Base-by-base conservation (phyloP, 23 tunicate species). In the Trididemnum miniatum region DNA sequence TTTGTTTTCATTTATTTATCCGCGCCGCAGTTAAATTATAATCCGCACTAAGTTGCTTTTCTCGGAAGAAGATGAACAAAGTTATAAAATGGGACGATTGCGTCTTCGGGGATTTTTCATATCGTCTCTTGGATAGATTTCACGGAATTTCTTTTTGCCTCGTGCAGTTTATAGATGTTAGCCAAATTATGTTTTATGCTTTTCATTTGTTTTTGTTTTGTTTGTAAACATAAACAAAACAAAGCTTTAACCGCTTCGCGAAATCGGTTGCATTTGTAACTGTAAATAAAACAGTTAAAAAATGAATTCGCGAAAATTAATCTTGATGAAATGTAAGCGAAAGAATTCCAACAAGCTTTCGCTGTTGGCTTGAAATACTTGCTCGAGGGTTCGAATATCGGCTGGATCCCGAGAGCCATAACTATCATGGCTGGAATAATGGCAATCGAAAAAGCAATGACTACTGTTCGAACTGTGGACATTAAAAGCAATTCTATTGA, bases 261-360 rank as follows among this genome's bases (percentile, higher is more conserved):
- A 36, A 85, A 85, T 20, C 34, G 31, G 3, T 27, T 77, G 83
- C 74, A 76, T 29, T 37, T 65, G 77, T 77, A 77, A 34, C 73
- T 85, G 83, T 85, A 85, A 34, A 85, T 85, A 15, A 85, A 26
- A 33, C 82, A 77, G 39, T 85, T 85, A 50, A 85, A 39, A 26
- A 85, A 85, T 15, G 89, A 77, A 27, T 85, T 85, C 4, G 83
- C 77, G 39, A 85, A 85, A 39, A 85, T 31, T 0, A 77, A 30
- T 5, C 89, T 77, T 25, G 89, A 85, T 20, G 89, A 65, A 3
- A 85, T 18, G 35, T 85, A 85, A 7, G 89, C 82, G 33, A 77
- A 85, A 29, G 82, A 25, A 65, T 77, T 85, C 89, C 89, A 85
- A 2, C 67, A 50, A 3, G 89, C 83, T 65, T 85, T 85, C 1